phyloP scores from a whole-genome alignment of 2,888 invertebrate species.

The Tenthredo livida region DNA sequence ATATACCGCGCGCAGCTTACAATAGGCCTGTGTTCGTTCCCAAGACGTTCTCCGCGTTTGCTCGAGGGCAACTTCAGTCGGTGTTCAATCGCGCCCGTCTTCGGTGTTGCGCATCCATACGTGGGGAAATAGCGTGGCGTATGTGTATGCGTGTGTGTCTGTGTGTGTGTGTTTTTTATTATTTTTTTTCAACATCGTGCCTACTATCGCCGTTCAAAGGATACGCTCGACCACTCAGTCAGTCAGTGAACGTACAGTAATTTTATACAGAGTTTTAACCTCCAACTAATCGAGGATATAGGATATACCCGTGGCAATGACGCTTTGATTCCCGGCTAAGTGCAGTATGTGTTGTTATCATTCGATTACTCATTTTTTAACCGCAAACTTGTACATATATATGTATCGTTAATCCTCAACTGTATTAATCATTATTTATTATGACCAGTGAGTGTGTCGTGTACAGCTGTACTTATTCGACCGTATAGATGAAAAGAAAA shows the following conservation, averaged over 20 bases:
- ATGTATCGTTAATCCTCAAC: not conserved
- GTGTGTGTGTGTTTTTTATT: not conserved
- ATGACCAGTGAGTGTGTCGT: not conserved
- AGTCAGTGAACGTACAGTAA: not conserved
- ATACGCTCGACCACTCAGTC: not conserved
- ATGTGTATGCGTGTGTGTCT: not conserved
- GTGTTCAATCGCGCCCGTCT: not conserved
- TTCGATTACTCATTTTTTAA: not conserved
- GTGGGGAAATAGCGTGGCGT: not conserved
- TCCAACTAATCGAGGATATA: not conserved
- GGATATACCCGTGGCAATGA: conserved; percentile 1
- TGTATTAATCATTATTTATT: not conserved
- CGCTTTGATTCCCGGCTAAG: conserved; percentile 32
- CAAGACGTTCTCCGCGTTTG: conserved; percentile 1
- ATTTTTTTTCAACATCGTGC: not conserved
- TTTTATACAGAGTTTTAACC: conserved; percentile 14
- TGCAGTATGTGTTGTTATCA: not conserved
- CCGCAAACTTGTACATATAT: too few species aligned
- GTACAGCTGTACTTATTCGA: not conserved
- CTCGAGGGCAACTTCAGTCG: not conserved
- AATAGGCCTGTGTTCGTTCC: not conserved
- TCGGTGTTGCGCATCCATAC: not conserved
- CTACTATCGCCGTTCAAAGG: not conserved
- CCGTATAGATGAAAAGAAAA: too few species aligned
- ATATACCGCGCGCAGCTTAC: not conserved